phyloP scores from a whole-genome alignment of 2,797 vertebrate genomes.

The Eremophila alpestris region DNA sequence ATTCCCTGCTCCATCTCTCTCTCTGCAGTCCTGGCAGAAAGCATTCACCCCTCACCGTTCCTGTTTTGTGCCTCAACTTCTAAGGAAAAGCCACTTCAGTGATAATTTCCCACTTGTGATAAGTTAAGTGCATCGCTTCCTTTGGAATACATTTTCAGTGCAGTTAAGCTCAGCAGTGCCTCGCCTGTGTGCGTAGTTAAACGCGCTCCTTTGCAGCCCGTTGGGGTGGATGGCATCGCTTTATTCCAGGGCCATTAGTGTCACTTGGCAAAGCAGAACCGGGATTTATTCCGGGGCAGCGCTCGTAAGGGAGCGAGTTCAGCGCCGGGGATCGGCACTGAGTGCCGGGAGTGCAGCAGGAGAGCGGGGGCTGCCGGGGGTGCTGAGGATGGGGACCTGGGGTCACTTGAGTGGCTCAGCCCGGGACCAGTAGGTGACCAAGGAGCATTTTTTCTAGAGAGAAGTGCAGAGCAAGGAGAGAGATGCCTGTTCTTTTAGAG shows the following conservation, averaged over 20 bases:
- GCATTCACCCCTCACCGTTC: constrained; percentile 5
- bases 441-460: not conserved
- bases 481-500: not conserved
- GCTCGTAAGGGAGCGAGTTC: constrained; percentile 39
- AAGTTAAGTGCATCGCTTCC: constrained; percentile 76
- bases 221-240: constrained; percentile 71
- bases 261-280: constrained; percentile 71
- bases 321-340: not conserved
- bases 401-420: not conserved
- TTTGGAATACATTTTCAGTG: constrained; percentile 70
- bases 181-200: constrained; percentile 66
- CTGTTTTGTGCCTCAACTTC: constrained; percentile 48
- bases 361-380: not conserved
- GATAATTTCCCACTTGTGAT: constrained; percentile 77
- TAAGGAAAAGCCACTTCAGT: constrained; percentile 67
- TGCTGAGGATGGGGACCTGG: not conserved
- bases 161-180: constrained; percentile 71
- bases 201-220: constrained; percentile 59
- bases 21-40: not conserved
- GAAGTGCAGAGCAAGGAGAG: not conserved
- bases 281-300: constrained; percentile 69
- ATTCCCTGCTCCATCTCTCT: not conserved
- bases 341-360: not conserved
- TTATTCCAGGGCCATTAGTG: constrained; percentile 76
- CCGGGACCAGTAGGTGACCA: fast-evolving